Evolutionary conservation across 2,113 vertebrate species (phyloP).

Genomic region (Myotis yumanensis): DNA sequence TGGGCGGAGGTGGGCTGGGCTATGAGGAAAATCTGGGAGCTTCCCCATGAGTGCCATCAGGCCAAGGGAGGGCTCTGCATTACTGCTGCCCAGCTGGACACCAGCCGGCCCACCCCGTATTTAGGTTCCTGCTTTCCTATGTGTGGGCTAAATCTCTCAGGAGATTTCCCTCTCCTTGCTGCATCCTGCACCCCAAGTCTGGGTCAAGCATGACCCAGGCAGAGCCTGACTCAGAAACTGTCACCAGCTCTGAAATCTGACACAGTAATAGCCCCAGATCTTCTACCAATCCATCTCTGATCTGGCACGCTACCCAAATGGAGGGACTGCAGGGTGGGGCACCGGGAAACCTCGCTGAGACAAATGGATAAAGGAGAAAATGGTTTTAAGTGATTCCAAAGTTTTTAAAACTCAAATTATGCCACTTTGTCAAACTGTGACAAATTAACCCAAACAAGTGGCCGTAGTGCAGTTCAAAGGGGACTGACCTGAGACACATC

Average conservation of each 20-base stretch:
- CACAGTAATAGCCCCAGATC: background rate
- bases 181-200: background rate
- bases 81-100: background rate
- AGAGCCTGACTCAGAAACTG: background rate
- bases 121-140: too few species aligned
- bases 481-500: rapidly evolving
- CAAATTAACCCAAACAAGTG: background rate
- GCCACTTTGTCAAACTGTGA: background rate
- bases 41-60: background rate
- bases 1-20: background rate
- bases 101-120: too few species aligned
- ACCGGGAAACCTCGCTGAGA: background rate
- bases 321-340: background rate
- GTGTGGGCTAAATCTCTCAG: background rate
- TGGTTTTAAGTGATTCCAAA: background rate
- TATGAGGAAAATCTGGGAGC: background rate
- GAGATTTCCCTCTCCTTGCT: background rate
- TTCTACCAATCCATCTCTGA: background rate
- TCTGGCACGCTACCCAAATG: background rate
- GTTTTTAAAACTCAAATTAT: background rate
- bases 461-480: background rate
- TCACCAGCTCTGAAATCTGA: background rate
- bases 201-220: background rate
- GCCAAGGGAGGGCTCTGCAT: background rate
- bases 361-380: background rate